phyloP scores from a whole-genome alignment of 2,113 vertebrate species.

The Ptychochromis oligacanthus region DNA sequence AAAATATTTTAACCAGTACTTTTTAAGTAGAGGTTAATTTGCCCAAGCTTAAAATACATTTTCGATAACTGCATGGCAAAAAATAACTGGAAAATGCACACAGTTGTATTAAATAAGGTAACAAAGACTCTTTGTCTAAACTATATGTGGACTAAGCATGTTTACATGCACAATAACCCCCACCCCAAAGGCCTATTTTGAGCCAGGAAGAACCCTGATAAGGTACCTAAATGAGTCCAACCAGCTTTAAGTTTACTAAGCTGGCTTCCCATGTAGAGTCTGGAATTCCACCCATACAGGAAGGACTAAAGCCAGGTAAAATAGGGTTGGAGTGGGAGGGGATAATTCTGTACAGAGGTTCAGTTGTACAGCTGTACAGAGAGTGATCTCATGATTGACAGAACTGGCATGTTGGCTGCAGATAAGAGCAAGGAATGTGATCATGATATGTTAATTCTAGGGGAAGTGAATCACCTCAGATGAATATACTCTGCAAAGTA shows the following conservation, averaged over 20 bases:
- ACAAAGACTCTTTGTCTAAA: background rate
- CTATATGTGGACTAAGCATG: background rate
- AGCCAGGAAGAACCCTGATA: background rate
- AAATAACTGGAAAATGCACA: background rate
- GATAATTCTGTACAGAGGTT: background rate
- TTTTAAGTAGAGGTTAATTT: background rate
- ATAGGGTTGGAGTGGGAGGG: background rate
- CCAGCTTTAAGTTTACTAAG: slow-evolving; percentile 3
- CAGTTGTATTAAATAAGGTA: background rate
- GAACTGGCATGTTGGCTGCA: background rate
- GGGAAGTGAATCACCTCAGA: background rate
- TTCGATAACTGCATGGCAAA: background rate
- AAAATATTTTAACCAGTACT: background rate
- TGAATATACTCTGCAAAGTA: background rate
- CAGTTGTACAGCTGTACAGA: background rate
- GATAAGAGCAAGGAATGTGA: slow-evolving; percentile 55
- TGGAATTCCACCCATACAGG: background rate
- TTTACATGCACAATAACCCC: background rate
- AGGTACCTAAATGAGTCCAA: background rate
- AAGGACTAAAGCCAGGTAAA: background rate
- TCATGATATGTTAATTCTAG: slow-evolving; percentile 5
- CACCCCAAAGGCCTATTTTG: background rate
- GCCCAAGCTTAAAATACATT: background rate
- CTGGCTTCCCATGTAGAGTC: background rate
- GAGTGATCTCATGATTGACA: background rate